A percentile compares a stretch with the other conserved stretches of the same genome.
Evolutionary conservation across 2,797 vertebrate species (phyloP).

Genomic region (Bufotes viridis): DNA sequence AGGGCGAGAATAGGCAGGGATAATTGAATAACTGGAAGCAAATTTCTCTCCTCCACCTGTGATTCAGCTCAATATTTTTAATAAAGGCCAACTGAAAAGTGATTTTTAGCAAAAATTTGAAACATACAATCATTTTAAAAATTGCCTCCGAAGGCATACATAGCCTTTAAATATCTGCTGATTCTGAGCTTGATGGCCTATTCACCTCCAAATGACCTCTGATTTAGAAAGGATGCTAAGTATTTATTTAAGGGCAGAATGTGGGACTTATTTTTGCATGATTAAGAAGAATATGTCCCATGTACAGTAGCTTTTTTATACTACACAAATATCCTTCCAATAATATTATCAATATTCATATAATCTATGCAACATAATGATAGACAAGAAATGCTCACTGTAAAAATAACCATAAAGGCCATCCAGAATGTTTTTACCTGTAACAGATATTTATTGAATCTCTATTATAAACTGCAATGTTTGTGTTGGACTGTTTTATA

Average conservation of each 20-base stretch:
- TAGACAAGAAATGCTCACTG: neutral
- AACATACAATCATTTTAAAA: too few relatives aligned
- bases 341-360: neutral
- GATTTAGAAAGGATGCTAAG: neutral
- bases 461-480: slow-evolving; percentile 5
- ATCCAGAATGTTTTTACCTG: neutral
- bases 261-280: neutral
- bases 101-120: too few relatives aligned
- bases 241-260: neutral
- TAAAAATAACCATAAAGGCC: neutral
- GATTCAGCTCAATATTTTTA: too few relatives aligned
- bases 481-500: neutral
- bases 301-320: neutral
- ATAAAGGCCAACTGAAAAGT: too few relatives aligned
- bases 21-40: too few relatives aligned
- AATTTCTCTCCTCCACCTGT: too few relatives aligned
- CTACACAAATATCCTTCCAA: neutral
- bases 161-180: too few relatives aligned
- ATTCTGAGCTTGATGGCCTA: too few relatives aligned
- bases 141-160: too few relatives aligned
- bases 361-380: neutral
- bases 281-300: neutral
- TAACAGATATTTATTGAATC: slow-evolving; percentile 14
- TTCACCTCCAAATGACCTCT: too few relatives aligned
- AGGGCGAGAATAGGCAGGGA: too few relatives aligned